phyloP scores from a whole-genome alignment of 2,797 vertebrate species.

The Sebastes nivosus region DNA sequence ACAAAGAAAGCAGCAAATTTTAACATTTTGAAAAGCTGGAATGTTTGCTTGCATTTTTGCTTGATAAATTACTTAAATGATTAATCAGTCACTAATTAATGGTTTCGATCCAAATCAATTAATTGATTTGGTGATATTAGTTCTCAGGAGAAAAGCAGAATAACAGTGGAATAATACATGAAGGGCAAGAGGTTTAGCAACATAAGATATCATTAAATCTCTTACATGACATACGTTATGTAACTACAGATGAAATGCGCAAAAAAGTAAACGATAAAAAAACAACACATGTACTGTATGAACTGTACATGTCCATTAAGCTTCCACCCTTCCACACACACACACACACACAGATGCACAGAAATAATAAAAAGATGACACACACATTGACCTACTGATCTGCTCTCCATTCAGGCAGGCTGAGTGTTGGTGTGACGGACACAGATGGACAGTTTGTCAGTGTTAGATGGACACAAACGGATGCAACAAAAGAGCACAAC shows the following conservation, averaged over 20 bases:
- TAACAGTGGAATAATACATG: neutral
- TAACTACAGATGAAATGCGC: neutral
- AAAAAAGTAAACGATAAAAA: neutral
- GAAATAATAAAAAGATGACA: conserved; percentile 29
- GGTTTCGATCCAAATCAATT: neutral
- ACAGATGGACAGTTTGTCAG: conserved; percentile 73
- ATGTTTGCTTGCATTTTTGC: neutral
- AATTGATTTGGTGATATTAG: neutral
- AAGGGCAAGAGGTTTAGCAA: neutral
- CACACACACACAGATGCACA: conserved; percentile 4
- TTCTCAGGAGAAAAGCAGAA: neutral
- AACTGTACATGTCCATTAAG: neutral
- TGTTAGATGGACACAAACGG: conserved; percentile 75
- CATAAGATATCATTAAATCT: neutral
- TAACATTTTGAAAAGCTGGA: neutral
- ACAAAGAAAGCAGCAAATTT: neutral
- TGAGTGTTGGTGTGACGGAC: conserved; percentile 79
- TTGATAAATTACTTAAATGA: neutral
- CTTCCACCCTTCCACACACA: neutral
- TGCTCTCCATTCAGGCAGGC: conserved; percentile 81
- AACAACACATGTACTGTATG: neutral
- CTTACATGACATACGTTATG: neutral
- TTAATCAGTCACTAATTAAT: neutral
- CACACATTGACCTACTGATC: conserved; percentile 83
- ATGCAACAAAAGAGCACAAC: conserved; percentile 67